Evolutionary conservation across 1,140 invertebrate genomes (phyloP).

Genomic region (Drosophila repletoides): DNA sequence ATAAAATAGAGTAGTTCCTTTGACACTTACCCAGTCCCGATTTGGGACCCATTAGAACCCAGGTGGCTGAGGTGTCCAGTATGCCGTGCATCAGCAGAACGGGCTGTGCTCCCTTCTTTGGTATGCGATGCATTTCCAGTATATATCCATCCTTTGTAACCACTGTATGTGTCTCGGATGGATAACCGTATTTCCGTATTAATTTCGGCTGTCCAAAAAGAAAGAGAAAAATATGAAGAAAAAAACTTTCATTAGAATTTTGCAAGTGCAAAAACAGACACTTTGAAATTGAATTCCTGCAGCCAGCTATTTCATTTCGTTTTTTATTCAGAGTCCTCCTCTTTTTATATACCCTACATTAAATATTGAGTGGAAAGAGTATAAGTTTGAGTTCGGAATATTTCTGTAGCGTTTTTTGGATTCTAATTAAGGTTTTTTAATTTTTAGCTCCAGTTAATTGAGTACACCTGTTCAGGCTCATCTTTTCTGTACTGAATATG

Average conservation of each 20-base stretch:
- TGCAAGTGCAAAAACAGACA: slow-evolving; percentile 59
- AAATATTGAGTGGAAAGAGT: too few relatives aligned
- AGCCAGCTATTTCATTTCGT: too few relatives aligned
- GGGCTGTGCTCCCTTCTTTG: slow-evolving; percentile 77
- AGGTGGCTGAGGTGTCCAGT: slow-evolving; percentile 87
- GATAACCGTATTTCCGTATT: slow-evolving; percentile 85
- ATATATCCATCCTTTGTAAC: slow-evolving; percentile 84
- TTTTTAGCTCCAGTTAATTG: too few relatives aligned
- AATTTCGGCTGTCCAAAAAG: slow-evolving; percentile 73
- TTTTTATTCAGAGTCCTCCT: too few relatives aligned
- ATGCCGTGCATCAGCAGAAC: slow-evolving; percentile 88
- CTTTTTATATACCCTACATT: too few relatives aligned
- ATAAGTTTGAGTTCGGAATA: too few relatives aligned
- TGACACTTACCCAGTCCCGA: slow-evolving; percentile 83
- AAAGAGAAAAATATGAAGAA: slow-evolving; percentile 12
- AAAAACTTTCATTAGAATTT: slow-evolving; percentile 29
- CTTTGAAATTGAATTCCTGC: slow-evolving; percentile 71
- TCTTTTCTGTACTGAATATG: too few relatives aligned
- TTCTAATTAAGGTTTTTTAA: too few relatives aligned
- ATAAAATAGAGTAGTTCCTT: not conserved
- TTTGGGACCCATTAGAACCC: slow-evolving; percentile 87
- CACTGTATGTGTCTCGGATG: slow-evolving; percentile 84
- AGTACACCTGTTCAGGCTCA: too few relatives aligned
- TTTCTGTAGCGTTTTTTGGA: too few relatives aligned
- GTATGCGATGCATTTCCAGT: slow-evolving; percentile 84